These are phyloP conservation scores for Athrips mouffetella DNA, from an alignment of 2,888 invertebrate species.

Conservation along the genomic window DNA sequence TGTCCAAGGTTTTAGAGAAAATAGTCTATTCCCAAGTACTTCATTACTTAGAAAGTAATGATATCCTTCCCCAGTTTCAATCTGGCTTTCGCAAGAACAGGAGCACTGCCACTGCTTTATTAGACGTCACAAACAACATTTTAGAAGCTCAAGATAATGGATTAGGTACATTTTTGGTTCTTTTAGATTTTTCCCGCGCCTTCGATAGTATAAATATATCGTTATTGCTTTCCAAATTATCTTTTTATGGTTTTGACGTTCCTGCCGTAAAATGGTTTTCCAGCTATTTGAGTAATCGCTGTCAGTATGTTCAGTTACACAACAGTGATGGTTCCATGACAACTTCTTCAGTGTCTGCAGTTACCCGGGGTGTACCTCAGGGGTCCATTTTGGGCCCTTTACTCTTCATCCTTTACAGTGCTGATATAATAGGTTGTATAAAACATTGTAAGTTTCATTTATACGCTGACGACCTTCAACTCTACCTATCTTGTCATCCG, in stretches of 20 bases:
- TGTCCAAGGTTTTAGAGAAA: slow-evolving; percentile 19
- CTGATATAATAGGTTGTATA: background rate
- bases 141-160: slow-evolving; percentile 21
- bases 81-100: too few relatives aligned
- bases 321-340: background rate
- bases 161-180: slow-evolving; percentile 21
- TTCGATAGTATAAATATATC: slow-evolving; percentile 28
- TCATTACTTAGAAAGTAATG: slow-evolving; percentile 5
- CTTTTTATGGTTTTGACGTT: background rate
- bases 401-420: background rate
- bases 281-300: background rate
- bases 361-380: background rate
- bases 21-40: slow-evolving; percentile 5
- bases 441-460: slow-evolving; percentile 1
- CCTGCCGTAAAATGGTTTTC: background rate
- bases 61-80: slow-evolving; percentile 5
- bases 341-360: background rate
- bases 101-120: too few relatives aligned
- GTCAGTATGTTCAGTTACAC: background rate
- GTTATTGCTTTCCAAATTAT: background rate
- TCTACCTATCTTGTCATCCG: slow-evolving; percentile 4
- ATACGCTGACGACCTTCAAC: slow-evolving; percentile 4
- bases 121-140: too few relatives aligned
- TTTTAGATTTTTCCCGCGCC: too few relatives aligned
- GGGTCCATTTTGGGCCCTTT: slow-evolving; percentile 6